Conservation (phyloP, 2,797 vertebrate genomes). For the Chaenodraco wilsoni region DNA sequence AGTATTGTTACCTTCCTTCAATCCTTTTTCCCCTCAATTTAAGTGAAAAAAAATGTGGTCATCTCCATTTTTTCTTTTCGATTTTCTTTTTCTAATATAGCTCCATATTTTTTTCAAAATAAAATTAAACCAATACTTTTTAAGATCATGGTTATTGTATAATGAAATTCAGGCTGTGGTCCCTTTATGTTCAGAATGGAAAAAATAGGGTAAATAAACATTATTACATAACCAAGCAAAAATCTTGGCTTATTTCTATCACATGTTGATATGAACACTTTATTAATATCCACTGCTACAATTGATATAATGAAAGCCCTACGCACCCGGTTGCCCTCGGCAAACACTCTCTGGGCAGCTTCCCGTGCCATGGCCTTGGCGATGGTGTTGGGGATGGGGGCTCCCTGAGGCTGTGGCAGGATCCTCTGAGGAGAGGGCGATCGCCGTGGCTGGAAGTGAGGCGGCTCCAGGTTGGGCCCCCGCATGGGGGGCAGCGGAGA, state of each 20-base stretch:
- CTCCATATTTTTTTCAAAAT: not conserved
- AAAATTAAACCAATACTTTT: slow-evolving; percentile 7
- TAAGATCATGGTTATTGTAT: too few species aligned
- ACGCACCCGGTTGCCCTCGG: slow-evolving; percentile 89
- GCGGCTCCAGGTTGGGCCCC: slow-evolving; percentile 88
- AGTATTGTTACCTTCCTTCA: not conserved
- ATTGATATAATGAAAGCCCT: not conserved
- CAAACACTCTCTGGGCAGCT: slow-evolving; percentile 92
- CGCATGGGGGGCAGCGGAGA: slow-evolving; percentile 82
- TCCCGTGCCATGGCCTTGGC: slow-evolving; percentile 98
- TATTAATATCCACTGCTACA: not conserved
- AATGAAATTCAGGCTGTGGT: too few species aligned
- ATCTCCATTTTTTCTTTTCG: too few species aligned
- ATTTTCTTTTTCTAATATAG: not conserved
- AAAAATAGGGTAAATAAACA: not conserved
- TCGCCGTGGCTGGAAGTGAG: slow-evolving; percentile 84
- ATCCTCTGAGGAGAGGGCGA: slow-evolving; percentile 95
- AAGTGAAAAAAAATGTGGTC: not conserved
- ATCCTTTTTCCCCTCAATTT: not conserved
- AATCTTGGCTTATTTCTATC: not conserved
- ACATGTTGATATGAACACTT: not conserved
- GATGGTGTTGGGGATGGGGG: slow-evolving; percentile 90
- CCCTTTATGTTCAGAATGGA: too few species aligned
- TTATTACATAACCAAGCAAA: not conserved
- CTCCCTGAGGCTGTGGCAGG: slow-evolving; percentile 95